phyloP scores from a whole-genome alignment of 2,797 vertebrate genomes.

The Ctenosaura bakeri region DNA sequence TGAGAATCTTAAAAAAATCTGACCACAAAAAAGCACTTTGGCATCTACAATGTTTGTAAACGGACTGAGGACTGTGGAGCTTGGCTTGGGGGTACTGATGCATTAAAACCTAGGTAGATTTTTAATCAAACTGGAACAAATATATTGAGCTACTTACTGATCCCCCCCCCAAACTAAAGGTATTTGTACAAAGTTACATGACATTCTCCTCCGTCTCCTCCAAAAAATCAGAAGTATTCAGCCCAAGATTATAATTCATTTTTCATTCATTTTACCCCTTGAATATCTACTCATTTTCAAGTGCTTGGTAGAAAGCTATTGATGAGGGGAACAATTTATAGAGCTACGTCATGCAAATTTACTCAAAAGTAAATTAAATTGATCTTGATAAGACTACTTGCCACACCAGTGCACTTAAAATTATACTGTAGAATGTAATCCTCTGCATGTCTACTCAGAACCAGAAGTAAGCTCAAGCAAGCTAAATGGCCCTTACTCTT shows the following conservation, averaged over 20 bases:
- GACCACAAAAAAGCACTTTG: too few relatives aligned
- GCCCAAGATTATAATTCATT: too few relatives aligned
- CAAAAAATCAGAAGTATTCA: too few relatives aligned
- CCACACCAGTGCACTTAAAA: neutral
- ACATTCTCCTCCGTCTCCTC: too few relatives aligned
- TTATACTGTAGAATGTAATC: neutral
- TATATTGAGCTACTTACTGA: too few relatives aligned
- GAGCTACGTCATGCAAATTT: too few relatives aligned
- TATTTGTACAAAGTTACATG: too few relatives aligned
- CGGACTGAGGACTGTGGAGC: too few relatives aligned
- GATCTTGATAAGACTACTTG: neutral
- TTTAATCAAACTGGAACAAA: neutral
- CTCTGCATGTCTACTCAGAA: neutral
- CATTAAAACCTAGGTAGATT: neutral
- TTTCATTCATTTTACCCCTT: neutral
- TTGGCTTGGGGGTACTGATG: too few relatives aligned
- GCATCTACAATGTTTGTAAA: too few relatives aligned
- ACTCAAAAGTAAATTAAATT: neutral
- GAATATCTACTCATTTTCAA: neutral
- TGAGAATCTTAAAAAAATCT: too few relatives aligned
- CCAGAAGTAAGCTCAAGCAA: neutral
- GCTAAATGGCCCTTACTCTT: neutral
- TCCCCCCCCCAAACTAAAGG: too few relatives aligned
- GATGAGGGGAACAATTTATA: neutral
- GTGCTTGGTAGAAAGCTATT: neutral